Base-by-base conservation (phyloP, 2,113 vertebrate genomes). In the Engystomops pustulosus region DNA sequence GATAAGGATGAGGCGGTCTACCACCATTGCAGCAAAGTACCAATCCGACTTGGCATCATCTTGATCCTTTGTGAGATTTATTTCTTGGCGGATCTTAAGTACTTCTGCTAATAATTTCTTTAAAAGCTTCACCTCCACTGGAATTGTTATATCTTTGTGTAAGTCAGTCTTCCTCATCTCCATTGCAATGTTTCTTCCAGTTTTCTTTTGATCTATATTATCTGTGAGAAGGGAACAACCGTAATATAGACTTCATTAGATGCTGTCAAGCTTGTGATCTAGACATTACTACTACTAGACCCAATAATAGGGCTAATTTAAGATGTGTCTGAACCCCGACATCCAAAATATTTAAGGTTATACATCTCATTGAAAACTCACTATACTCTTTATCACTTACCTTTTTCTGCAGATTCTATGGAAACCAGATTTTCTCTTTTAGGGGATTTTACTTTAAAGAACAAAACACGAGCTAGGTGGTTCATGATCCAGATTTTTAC, bases 321-420 rank as follows among this genome's bases (percentile, higher is more conserved):
- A n/a, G n/a, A n/a, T n/a, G n/a, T n/a, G n/a, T n/a, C n/a, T n/a
- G n/a, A n/a, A n/a, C n/a, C n/a, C n/a, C n/a, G n/a, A n/a, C n/a
- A n/a, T n/a, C n/a, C n/a, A n/a, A n/a, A n/a, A n/a, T n/a, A 41
- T 9, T 41, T 6, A 6, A 41, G 10, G 38, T 41, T 41, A 41
- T 41, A 41, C 38, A 41, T 41, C 38, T 41, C 1, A 41, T 18
- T 1, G 2, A 3, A 18, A 55, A 9, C 51, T 23, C 3, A 55
- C 20, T n/a, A 6, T 67, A 6, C 32, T 32, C 1, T 67, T 32
- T 23, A 2, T 30, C 0, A 0, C 58, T 44, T 11, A 32, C 1
- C n/a, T 15, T 70, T 23, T 87, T 18, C 3, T 20, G 41, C 20
- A 4, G 34, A 27, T 7, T 67, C 20, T 10, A 15, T n/a, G 9